A percentile compares a stretch with the other conserved stretches of the same genome.
Conservation (phyloP, 2,797 vertebrate species). For the Holocentrus rufus region DNA sequence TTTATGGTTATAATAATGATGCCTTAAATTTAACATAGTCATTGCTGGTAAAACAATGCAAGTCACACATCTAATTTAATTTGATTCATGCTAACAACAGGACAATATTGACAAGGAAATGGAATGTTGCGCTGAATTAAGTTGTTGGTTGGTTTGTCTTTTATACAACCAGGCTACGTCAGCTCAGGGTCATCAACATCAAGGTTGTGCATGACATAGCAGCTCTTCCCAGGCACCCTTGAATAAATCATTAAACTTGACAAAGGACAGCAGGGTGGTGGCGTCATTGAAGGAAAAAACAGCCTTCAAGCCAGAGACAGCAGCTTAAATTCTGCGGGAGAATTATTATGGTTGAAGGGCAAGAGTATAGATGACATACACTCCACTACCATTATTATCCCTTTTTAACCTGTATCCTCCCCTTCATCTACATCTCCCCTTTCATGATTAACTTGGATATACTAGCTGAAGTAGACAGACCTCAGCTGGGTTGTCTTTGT, state of each 20-base stretch:
- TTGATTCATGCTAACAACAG: no score
- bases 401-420: neutral
- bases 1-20: no score
- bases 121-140: neutral
- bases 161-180: neutral
- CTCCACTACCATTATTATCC: neutral
- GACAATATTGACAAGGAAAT: no score
- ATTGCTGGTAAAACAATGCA: no score
- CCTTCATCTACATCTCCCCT: neutral
- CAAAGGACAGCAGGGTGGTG: neutral
- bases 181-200: slow-evolving; percentile 7
- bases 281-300: slow-evolving; percentile 6
- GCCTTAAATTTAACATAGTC: no score
- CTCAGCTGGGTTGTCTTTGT: no score
- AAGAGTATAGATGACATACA: neutral
- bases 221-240: neutral
- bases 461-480: no score
- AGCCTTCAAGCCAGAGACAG: neutral
- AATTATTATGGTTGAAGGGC: neutral
- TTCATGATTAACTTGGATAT: no score
- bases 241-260: slow-evolving; percentile 25
- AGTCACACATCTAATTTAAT: no score
- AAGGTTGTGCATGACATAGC: neutral
- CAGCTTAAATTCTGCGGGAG: slow-evolving; percentile 1
- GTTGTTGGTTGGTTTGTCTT: slow-evolving; percentile 4